These are phyloP conservation scores for Apis florea DNA, from an alignment of 1,140 invertebrate species.

Conservation along the genomic window DNA sequence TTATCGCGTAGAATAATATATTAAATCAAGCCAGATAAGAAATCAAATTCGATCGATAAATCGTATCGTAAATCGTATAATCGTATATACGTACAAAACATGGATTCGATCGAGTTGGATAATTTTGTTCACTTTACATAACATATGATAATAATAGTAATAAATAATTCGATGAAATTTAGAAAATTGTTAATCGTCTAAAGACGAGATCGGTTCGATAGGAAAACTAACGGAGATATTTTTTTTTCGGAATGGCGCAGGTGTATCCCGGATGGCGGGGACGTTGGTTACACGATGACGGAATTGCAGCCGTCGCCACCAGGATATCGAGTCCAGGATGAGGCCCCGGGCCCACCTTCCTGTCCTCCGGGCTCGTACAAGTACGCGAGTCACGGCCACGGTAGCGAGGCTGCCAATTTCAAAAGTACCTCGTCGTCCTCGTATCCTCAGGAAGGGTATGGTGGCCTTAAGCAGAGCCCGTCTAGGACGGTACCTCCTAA, in stretches of 20 bases:
- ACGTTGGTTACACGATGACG: slow-evolving; percentile 80
- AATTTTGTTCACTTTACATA: too few species aligned
- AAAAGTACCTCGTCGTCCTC: slow-evolving; percentile 67
- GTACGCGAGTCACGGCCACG: slow-evolving; percentile 74
- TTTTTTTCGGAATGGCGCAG: slow-evolving; percentile 60
- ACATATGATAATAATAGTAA: too few species aligned
- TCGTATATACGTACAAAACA: too few species aligned
- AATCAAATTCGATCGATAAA: neutral
- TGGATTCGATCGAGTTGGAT: too few species aligned
- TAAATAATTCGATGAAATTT: too few species aligned
- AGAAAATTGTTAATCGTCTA: too few species aligned
- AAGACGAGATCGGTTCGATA: neutral
- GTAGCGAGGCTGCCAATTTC: slow-evolving; percentile 76
- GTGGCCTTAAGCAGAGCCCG: slow-evolving; percentile 70
- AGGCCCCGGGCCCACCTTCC: slow-evolving; percentile 75
- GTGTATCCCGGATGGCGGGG: slow-evolving; percentile 80
- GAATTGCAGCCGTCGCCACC: slow-evolving; percentile 80
- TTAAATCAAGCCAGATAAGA: neutral
- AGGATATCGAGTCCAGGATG: slow-evolving; percentile 78
- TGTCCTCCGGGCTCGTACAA: slow-evolving; percentile 73
- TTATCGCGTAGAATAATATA: neutral
- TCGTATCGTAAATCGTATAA: neutral
- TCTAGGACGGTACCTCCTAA: slow-evolving; percentile 66
- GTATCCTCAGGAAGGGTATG: slow-evolving; percentile 72
- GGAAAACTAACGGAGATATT: slow-evolving; percentile 12